Evolutionary conservation across 2,888 invertebrate species (phyloP).

Genomic region (Conus canariensis): DNA sequence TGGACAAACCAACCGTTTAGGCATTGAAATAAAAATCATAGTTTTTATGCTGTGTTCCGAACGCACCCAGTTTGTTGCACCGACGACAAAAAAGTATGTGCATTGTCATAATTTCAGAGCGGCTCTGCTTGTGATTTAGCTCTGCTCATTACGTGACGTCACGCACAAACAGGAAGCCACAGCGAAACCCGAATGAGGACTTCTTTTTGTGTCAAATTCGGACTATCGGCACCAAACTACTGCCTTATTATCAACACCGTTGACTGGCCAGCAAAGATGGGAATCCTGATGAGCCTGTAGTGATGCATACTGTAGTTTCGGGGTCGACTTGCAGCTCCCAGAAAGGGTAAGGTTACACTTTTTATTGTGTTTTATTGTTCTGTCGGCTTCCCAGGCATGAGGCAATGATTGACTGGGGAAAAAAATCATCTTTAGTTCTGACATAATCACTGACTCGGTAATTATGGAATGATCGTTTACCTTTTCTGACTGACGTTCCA

Average conservation of each 20-base stretch:
- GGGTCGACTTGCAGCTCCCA: slow-evolving; percentile 44
- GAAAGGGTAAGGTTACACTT: slow-evolving; percentile 45
- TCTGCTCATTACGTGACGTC: slow-evolving; percentile 53
- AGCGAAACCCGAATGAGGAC: slow-evolving; percentile 46
- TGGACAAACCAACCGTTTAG: no score
- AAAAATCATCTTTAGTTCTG: not conserved
- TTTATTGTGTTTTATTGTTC: not conserved
- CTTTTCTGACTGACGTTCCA: not conserved
- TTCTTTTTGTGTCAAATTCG: slow-evolving; percentile 47
- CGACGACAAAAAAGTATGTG: no score
- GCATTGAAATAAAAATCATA: no score
- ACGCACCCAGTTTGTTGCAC: no score
- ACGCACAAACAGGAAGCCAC: slow-evolving; percentile 58
- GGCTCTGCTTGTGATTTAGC: slow-evolving; percentile 35
- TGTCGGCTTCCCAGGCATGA: slow-evolving; percentile 1
- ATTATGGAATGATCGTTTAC: not conserved
- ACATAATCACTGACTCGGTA: not conserved
- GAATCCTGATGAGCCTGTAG: slow-evolving; percentile 35
- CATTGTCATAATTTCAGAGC: slow-evolving; percentile 2
- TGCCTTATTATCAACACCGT: not conserved
- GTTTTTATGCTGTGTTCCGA: no score
- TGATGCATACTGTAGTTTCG: slow-evolving; percentile 46
- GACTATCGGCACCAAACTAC: not conserved
- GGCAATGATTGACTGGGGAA: not conserved
- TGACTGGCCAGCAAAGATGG: slow-evolving; percentile 36